Evolutionary conservation across 2,888 invertebrate genomes (phyloP), one percentile per base, ranked within the genome.

Genomic region (Xylocampa areola): DNA sequence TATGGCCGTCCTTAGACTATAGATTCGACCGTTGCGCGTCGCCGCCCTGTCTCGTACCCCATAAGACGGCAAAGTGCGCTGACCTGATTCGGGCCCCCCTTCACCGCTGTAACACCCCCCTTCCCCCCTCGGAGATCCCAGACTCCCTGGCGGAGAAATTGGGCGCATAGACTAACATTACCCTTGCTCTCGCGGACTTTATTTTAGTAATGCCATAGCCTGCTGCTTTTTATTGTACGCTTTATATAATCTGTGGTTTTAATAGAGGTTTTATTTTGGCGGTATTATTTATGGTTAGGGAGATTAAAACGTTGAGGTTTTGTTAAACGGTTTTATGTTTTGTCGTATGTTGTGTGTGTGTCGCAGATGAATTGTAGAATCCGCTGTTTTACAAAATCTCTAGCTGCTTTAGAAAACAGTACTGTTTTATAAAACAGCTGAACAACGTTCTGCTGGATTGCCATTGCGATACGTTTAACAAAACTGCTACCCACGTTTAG

Each of bases 31-130:
- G 50, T n/a, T 35, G 39, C 45, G 27, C 52, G 85, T 57, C 87
- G 89, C 84, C 89, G 68, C 80, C 76, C 78, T 76, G 88, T 88
- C 86, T 85, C 79, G 79, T 76, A 77, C 73, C 72, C 73, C 72
- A 74, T 77, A 74, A 78, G 82, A 72, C 73, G 76, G 53, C 81
- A 82, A 82, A 88, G 89, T 82, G 85, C 88, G 85, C 74, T 88
- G 89, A 90, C 89, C 90, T 75, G 79, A 68, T 79, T 76, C 68
- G 14, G 48, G 39, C 16, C 47, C 36, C 59, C 53, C 30, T 21
- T 17, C n/a, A 25, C 25, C 19, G 51, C 41, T 27, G 4, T 4
- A 48, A 47, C 44, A 16, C 59, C 48, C 60, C 54, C 39, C 37
- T 49, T 16, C 43, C 45, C 54, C 60, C 67, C 54, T 37, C 44